Conservation (phyloP, 2,888 invertebrate species). For the Cataglyphis altisquamis region DNA sequence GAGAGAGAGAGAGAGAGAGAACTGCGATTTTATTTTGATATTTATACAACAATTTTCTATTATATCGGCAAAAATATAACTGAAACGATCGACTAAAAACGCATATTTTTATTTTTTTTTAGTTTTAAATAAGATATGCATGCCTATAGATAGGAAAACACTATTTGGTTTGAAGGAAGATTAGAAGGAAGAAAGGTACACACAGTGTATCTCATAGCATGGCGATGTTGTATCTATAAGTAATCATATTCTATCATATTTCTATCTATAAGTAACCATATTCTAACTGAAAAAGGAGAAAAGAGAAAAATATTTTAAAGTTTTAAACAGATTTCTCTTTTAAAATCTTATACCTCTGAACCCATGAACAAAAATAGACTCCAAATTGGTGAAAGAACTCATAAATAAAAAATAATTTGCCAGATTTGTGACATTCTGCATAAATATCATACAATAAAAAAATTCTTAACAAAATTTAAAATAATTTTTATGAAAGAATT, state of each 20-base stretch:
- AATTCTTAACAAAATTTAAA: background rate
- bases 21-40: background rate
- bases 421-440: background rate
- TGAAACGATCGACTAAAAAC: background rate
- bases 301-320: background rate
- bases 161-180: slow-evolving; percentile 66
- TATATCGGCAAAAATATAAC: background rate
- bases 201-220: slow-evolving; percentile 34
- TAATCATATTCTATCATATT: background rate
- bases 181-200: background rate
- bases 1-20: too few relatives aligned
- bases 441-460: background rate
- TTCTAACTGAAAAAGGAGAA: background rate
- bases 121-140: slow-evolving; percentile 41
- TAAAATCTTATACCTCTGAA: background rate
- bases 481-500: background rate
- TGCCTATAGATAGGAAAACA: slow-evolving; percentile 43
- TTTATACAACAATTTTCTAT: background rate
- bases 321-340: slow-evolving; percentile 3
- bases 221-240: slow-evolving; percentile 17
- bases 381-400: background rate
- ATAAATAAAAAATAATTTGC: background rate
- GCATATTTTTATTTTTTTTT: slow-evolving; percentile 41
- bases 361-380: background rate
- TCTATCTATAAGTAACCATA: background rate